phyloP scores from a whole-genome alignment of 2,888 invertebrate genomes.

The Nymphalis polychloros region DNA sequence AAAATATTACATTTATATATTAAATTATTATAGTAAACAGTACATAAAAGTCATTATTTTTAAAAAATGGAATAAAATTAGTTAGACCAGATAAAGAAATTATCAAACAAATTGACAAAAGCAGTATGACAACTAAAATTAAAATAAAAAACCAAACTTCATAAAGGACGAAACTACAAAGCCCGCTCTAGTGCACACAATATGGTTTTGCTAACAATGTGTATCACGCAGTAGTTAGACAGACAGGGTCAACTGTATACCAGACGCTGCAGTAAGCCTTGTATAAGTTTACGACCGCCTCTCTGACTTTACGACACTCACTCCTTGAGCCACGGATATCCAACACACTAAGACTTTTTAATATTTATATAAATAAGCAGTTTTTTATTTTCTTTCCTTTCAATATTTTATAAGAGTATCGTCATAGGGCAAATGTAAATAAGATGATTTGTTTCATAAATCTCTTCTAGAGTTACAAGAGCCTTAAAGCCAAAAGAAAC shows the following conservation, averaged over 20 bases:
- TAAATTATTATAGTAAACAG: too few species aligned
- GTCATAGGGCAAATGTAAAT: conserved; percentile 11
- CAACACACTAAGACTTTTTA: conserved; percentile 33
- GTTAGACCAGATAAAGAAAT: not conserved
- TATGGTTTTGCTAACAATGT: conserved; percentile 33
- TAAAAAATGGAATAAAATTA: too few species aligned
- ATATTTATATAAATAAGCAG: conserved; percentile 28
- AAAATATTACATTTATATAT: too few species aligned
- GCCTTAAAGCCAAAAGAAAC: conserved; percentile 32
- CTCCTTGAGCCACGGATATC: conserved; percentile 48
- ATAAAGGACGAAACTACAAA: conserved; percentile 43
- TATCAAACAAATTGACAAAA: not conserved
- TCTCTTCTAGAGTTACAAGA: conserved; percentile 30
- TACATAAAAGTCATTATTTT: too few species aligned
- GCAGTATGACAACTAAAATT: not conserved
- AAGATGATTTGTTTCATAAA: conserved; percentile 25
- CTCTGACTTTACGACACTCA: conserved; percentile 70
- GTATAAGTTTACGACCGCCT: conserved; percentile 73
- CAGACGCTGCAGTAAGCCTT: conserved; percentile 44
- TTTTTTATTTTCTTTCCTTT: conserved; percentile 17
- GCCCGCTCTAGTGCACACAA: conserved; percentile 61
- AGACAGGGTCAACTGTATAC: conserved; percentile 39
- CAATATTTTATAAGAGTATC: conserved; percentile 10
- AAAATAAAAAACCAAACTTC: conserved; percentile 15
- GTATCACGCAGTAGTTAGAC: conserved; percentile 31